A percentile compares a stretch with the other conserved stretches of the same genome.
Conservation (phyloP, 2,113 vertebrate genomes). For the Lontra canadensis region DNA sequence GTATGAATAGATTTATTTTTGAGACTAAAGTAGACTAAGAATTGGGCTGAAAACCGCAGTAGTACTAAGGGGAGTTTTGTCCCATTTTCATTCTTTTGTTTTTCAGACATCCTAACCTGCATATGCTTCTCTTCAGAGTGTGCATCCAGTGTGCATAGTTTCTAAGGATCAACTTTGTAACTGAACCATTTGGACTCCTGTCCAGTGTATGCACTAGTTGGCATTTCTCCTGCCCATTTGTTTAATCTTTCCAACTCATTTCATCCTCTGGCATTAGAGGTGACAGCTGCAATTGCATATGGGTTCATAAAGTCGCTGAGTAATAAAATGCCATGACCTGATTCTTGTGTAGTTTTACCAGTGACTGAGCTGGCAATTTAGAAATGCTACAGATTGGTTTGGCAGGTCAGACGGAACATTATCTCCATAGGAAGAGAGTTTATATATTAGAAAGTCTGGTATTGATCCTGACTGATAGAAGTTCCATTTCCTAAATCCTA, state of each 20-base stretch:
- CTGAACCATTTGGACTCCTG: background rate
- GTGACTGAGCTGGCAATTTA: background rate
- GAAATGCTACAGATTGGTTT: constrained; percentile 22
- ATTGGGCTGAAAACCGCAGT: background rate
- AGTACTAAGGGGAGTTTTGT: background rate
- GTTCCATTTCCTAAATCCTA: background rate
- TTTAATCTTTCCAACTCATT: constrained; percentile 23
- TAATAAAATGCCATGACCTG: background rate
- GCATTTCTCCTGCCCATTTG: background rate
- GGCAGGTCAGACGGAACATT: background rate
- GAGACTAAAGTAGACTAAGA: background rate
- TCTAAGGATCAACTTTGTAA: background rate
- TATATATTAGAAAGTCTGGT: background rate
- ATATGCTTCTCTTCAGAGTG: background rate
- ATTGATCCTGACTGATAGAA: background rate
- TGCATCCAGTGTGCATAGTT: background rate
- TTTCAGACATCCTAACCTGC: background rate
- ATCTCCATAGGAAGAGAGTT: background rate
- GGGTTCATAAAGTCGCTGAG: background rate
- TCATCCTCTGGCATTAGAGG: background rate
- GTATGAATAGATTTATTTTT: background rate
- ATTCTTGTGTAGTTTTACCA: background rate
- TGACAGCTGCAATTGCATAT: constrained; percentile 20
- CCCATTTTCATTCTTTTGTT: background rate
- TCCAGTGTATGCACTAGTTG: background rate